A percentile compares a stretch with the other conserved stretches of the same genome.
phyloP scores from a whole-genome alignment of 2,888 invertebrate genomes.

The Hypercompe scribonia region DNA sequence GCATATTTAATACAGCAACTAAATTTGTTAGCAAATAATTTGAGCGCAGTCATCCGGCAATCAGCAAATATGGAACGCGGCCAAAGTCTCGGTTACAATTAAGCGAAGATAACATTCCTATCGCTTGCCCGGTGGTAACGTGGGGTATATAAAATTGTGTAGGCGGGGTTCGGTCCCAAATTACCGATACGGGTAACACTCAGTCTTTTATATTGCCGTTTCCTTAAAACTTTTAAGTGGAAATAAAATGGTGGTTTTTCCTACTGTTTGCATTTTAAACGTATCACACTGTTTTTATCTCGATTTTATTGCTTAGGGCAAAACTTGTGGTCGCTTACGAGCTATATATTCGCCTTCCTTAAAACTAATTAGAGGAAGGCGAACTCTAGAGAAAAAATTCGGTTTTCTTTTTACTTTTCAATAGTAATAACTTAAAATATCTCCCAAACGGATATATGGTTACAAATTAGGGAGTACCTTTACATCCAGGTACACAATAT shows the following conservation, averaged over 20 bases:
- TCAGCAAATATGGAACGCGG: slow-evolving; percentile 54
- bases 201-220: slow-evolving; percentile 67
- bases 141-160: slow-evolving; percentile 49
- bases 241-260: slow-evolving; percentile 67
- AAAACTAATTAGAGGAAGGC: slow-evolving; percentile 37
- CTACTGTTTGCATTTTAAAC: slow-evolving; percentile 58
- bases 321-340: slow-evolving; percentile 53
- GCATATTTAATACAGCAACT: slow-evolving; percentile 17
- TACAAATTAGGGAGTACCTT: background rate
- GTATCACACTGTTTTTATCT: slow-evolving; percentile 62
- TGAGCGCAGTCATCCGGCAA: slow-evolving; percentile 36
- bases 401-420: background rate
- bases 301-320: slow-evolving; percentile 60
- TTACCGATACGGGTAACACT: slow-evolving; percentile 66
- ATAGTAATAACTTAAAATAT: background rate
- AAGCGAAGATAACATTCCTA: slow-evolving; percentile 57
- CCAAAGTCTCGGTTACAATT: slow-evolving; percentile 58
- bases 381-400: too few relatives aligned
- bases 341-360: too few relatives aligned
- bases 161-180: slow-evolving; percentile 60
- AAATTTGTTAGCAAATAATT: slow-evolving; percentile 50
- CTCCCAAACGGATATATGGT: too few relatives aligned
- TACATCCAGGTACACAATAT: too few relatives aligned
- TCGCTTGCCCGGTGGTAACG: slow-evolving; percentile 48
- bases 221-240: slow-evolving; percentile 73